These are phyloP conservation scores for Presbytis comata DNA, from an alignment of 2,797 vertebrate species.

Conservation along the genomic window DNA sequence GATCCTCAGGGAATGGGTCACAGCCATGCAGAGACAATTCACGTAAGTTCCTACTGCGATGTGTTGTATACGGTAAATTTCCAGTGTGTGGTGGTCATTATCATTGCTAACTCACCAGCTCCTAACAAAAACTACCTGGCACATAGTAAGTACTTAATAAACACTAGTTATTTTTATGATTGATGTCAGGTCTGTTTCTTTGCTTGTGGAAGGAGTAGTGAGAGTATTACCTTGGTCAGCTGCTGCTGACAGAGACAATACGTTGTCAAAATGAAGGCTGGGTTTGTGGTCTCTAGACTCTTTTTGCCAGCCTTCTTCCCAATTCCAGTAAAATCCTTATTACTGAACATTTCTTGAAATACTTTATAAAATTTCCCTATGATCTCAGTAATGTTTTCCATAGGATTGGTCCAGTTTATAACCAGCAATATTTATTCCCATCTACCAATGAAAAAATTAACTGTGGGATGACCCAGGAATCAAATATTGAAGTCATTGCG, in stretches of 20 bases:
- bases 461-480: neutral
- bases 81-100: neutral
- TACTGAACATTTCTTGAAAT: constrained; percentile 51
- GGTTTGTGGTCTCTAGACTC: neutral
- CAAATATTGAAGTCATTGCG: neutral
- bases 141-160: neutral
- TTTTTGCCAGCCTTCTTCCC: neutral
- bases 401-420: constrained; percentile 8
- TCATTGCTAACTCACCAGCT: neutral
- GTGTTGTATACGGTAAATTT: neutral
- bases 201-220: neutral
- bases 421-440: neutral
- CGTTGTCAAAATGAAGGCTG: neutral
- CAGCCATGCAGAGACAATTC: neutral
- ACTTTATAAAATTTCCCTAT: constrained; percentile 34
- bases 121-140: neutral
- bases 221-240: neutral
- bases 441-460: neutral
- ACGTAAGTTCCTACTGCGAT: neutral
- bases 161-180: neutral
- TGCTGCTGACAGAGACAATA: neutral
- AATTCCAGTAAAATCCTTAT: constrained; percentile 50
- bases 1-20: neutral
- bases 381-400: constrained; percentile 47
- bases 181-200: neutral